Conservation (phyloP, 2,113 vertebrate species). For the Callaeas wilsoni region DNA sequence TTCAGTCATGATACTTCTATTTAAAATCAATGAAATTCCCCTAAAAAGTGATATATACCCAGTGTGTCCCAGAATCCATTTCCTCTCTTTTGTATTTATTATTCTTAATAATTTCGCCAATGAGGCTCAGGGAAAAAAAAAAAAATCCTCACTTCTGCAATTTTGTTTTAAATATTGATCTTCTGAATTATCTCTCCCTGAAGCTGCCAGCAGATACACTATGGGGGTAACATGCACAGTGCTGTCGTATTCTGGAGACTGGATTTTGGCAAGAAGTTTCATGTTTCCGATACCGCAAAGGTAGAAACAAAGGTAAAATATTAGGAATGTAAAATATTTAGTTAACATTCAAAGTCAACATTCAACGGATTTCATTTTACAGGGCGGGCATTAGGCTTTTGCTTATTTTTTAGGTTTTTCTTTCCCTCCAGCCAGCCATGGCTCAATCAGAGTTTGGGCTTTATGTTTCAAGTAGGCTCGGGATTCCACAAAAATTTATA, state of each 20-base stretch:
- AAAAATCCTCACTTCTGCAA: not conserved
- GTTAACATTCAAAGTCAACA: constrained; percentile 5
- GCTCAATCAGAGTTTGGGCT: not conserved
- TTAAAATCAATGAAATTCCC: not conserved
- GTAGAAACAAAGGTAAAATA: constrained; percentile 42
- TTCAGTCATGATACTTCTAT: not conserved
- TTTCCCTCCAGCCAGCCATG: not conserved
- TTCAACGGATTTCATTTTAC: not conserved
- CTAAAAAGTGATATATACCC: not conserved
- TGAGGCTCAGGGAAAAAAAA: not conserved
- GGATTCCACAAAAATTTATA: not conserved
- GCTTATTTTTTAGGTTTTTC: not conserved
- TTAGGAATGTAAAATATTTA: constrained; percentile 9
- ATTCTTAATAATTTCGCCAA: not conserved
- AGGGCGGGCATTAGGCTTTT: not conserved
- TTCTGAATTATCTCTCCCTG: not conserved
- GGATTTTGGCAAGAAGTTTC: not conserved
- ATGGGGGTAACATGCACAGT: not conserved
- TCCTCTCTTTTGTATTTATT: not conserved
- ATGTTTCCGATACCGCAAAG: not conserved
- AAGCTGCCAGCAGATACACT: not conserved
- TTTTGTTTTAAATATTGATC: constrained; percentile 23
- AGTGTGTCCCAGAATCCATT: not conserved
- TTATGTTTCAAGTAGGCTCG: not conserved
- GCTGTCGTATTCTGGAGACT: not conserved